Base-by-base conservation (phyloP, 2,113 vertebrate genomes). In the Dipodomys stephensi region DNA sequence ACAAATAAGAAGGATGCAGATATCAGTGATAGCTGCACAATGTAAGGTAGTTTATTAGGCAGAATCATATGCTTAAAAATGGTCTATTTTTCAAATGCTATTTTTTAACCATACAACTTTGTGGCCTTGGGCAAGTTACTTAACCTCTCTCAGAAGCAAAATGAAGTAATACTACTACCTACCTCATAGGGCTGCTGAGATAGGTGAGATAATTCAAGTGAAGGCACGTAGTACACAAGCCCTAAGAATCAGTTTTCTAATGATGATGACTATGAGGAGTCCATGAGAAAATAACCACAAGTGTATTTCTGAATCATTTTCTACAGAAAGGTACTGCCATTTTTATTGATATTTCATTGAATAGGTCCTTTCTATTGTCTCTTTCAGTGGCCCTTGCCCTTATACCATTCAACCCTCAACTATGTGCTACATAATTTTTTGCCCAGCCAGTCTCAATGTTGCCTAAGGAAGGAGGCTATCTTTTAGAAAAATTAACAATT, bases 291-390 rank as follows among this genome's bases (percentile, higher is more conserved):
- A 93, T 13, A 72, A 74, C 20, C 44, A 27, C 69, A 69, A 87
- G 11, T 72, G 1, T 30, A 71, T 69, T 93, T 95, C 22, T 92
- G 44, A 90, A 77, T 87, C 30, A 90, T 74, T 65, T 82, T 20
- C 68, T 71, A 88, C 20, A 44, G 19, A 88, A 93, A 53, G 12
- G 49, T 13, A 39, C 30, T 85, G 93, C 84, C 83, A 88, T 77
- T 83, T 72, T 88, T 25, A 53, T 65, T 81, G 49, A 7, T 79
- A 79, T 90, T 93, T 91, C 80, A 88, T n/a, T 90, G 62, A 95
- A 90, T 89, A 11, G 49, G 30, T 87, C 60, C 76, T 86, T 79
- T 87, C 85, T 68, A 73, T 86, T 25, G 13, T 65, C 12, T 83
- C 60, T 78, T 64, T 69, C 60, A 89, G 71, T 25, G 44, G 46